These are phyloP conservation scores for Polydrusus tereticollis DNA, from an alignment of 2,888 invertebrate genomes.

Conservation along the genomic window DNA sequence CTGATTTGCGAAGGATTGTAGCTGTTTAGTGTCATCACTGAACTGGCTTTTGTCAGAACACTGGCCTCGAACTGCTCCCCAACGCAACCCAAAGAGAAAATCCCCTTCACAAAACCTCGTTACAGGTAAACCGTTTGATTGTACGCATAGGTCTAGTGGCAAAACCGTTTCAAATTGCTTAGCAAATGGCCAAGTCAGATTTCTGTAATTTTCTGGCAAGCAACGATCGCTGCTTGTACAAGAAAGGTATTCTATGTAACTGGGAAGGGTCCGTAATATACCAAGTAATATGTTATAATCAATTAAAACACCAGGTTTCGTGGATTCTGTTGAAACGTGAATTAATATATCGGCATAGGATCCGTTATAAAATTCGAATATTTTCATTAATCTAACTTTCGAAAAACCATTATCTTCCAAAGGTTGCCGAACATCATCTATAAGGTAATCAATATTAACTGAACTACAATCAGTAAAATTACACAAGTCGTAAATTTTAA, in stretches of 20 bases:
- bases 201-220: conserved; percentile 54
- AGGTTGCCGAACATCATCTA: conserved; percentile 24
- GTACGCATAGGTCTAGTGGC: conserved; percentile 72
- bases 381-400: conserved; percentile 68
- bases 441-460: background rate
- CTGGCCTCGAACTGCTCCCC: conserved; percentile 67
- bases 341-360: conserved; percentile 63
- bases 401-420: conserved; percentile 12
- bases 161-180: conserved; percentile 69
- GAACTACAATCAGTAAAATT: conserved; percentile 36
- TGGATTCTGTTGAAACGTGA: conserved; percentile 63
- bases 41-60: conserved; percentile 49
- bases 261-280: conserved; percentile 28
- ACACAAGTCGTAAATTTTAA: conserved; percentile 60
- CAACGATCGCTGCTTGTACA: conserved; percentile 60
- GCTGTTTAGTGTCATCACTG: conserved; percentile 48
- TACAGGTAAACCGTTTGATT: conserved; percentile 72
- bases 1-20: conserved; percentile 51
- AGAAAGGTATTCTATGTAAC: conserved; percentile 46
- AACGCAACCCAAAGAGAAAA: conserved; percentile 71
- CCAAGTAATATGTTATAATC: conserved; percentile 44
- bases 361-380: conserved; percentile 65
- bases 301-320: conserved; percentile 26
- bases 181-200: conserved; percentile 68
- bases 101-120: conserved; percentile 72